Conservation (phyloP, 2,888 invertebrate genomes). For the Allolobophora icterica region DNA sequence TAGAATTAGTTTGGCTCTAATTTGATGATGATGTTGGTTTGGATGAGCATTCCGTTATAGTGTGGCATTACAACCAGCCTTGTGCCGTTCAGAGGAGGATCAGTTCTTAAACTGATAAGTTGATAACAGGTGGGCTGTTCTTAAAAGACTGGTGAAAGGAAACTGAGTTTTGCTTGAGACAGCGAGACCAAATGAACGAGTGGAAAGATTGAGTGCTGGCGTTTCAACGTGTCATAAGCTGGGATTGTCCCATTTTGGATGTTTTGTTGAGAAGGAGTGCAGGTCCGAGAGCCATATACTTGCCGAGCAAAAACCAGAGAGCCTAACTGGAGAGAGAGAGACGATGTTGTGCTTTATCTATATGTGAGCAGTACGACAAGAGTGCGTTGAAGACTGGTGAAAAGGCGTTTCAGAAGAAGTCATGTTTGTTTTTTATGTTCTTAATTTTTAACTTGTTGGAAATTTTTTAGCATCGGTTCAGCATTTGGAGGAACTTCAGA, state of each 20-base stretch:
- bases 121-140: background rate
- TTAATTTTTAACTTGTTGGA: background rate
- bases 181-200: background rate
- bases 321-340: background rate
- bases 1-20: background rate
- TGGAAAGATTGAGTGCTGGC: background rate
- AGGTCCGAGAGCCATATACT: background rate
- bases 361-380: background rate
- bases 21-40: background rate
- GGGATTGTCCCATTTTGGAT: background rate
- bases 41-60: background rate
- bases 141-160: background rate
- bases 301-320: background rate
- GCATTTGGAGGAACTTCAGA: background rate
- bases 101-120: background rate
- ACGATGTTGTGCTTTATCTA: background rate
- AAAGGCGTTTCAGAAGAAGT: no score
- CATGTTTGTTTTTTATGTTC: background rate
- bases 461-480: constrained; percentile 12
- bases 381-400: background rate
- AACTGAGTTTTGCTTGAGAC: background rate
- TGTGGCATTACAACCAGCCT: background rate
- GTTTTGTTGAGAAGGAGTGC: background rate
- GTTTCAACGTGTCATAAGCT: background rate
- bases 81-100: background rate